phyloP scores from a whole-genome alignment of 1,140 invertebrate genomes.

The Leptopilina clavipes region DNA sequence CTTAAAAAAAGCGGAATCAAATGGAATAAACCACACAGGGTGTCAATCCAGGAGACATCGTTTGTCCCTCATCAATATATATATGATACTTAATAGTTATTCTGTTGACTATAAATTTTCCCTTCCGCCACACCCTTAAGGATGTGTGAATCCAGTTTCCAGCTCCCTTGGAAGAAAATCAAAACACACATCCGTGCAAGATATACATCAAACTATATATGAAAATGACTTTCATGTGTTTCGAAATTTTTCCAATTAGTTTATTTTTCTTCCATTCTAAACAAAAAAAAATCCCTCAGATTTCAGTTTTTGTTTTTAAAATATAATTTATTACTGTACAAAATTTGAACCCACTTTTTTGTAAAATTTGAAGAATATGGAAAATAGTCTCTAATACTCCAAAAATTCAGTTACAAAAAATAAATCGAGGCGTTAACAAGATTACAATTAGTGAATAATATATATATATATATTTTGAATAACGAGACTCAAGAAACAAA shows the following conservation, averaged over 20 bases:
- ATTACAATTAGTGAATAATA: too few relatives aligned
- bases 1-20: not conserved
- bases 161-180: not conserved
- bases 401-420: too few relatives aligned
- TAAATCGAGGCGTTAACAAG: too few relatives aligned
- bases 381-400: too few relatives aligned
- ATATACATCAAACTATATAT: not conserved
- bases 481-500: not conserved
- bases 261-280: too few relatives aligned
- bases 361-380: too few relatives aligned
- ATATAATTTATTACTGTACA: too few relatives aligned
- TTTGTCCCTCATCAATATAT: not conserved
- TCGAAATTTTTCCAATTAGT: not conserved
- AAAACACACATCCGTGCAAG: not conserved
- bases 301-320: too few relatives aligned
- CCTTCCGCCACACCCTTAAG: not conserved
- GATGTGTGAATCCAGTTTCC: not conserved
- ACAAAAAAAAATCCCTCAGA: too few relatives aligned
- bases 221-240: constrained; percentile 10
- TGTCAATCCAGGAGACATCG: not conserved
- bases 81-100: constrained; percentile 2
- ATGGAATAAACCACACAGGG: not conserved
- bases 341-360: too few relatives aligned
- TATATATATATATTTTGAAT: too few relatives aligned
- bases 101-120: constrained; percentile 1